phyloP scores from a whole-genome alignment of 2,797 vertebrate species.

The Alcedo quadribrachys region DNA sequence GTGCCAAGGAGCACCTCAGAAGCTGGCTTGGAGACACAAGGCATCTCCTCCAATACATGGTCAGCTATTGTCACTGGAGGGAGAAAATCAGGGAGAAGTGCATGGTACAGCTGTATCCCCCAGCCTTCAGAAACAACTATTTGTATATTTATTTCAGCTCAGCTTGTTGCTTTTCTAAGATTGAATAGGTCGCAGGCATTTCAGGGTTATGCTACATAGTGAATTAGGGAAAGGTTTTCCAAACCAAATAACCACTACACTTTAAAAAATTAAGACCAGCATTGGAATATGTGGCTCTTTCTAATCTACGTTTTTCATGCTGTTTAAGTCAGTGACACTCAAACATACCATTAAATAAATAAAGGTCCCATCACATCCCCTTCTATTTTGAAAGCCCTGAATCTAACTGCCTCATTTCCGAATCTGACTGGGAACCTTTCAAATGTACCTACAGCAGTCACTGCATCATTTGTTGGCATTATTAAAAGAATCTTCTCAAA shows the following conservation, averaged over 20 bases:
- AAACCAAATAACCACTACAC: not conserved
- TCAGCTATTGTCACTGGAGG: not conserved
- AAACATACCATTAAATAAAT: slow-evolving; percentile 19
- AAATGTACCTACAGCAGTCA: not conserved
- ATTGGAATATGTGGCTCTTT: not conserved
- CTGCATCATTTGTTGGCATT: slow-evolving; percentile 53
- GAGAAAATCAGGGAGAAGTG: not conserved
- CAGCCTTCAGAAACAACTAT: not conserved
- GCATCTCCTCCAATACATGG: not conserved
- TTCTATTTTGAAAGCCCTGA: not conserved
- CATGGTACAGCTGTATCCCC: not conserved
- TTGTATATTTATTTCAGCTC: not conserved
- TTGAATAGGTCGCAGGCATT: not conserved
- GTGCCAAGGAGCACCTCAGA: not conserved
- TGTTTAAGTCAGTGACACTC: slow-evolving; percentile 4
- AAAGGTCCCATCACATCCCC: not conserved
- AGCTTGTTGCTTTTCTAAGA: not conserved
- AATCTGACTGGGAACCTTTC: slow-evolving; percentile 20
- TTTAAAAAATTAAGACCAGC: not conserved
- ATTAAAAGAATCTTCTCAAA: slow-evolving; percentile 58
- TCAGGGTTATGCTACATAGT: not conserved
- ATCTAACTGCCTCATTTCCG: slow-evolving; percentile 33
- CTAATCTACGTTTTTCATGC: not conserved
- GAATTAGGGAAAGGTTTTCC: not conserved
- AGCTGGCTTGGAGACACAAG: not conserved